These are phyloP conservation scores for Heliothis peltigera DNA, from an alignment of 2,888 invertebrate genomes.

Conservation along the genomic window DNA sequence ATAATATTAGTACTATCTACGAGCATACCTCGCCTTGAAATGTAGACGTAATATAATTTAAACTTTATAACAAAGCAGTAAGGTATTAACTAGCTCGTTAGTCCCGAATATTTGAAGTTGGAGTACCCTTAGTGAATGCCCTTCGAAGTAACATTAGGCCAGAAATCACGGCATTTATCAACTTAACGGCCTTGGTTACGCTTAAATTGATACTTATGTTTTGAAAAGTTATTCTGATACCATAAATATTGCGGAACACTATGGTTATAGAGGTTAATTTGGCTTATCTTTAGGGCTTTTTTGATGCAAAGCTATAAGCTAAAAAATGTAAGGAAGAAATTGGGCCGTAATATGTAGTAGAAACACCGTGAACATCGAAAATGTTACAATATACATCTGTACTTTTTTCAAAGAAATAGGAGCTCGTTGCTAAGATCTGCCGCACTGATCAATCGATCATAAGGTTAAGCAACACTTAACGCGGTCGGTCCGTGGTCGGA, in stretches of 20 bases:
- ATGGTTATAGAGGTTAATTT: conserved; percentile 14
- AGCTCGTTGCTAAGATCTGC: no score
- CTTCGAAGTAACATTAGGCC: conserved; percentile 63
- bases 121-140: conserved; percentile 45
- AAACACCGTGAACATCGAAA: no score
- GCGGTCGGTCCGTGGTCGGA: no score
- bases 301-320: conserved; percentile 6
- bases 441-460: no score
- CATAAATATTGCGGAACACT: conserved; percentile 27
- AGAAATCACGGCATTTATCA: conserved; percentile 56
- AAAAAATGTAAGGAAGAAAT: neutral
- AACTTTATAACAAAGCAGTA: conserved; percentile 47
- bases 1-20: no score
- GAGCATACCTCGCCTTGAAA: no score
- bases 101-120: conserved; percentile 51
- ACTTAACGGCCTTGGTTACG: conserved; percentile 28
- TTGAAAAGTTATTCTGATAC: conserved; percentile 39
- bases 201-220: conserved; percentile 52
- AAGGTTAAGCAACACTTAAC: no score
- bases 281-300: conserved; percentile 25
- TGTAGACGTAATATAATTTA: neutral
- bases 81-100: conserved; percentile 52
- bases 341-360: no score
- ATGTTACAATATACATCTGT: no score
- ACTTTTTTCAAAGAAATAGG: no score